Percentiles rank a stretch among this genome's conserved stretches.
phyloP scores from a whole-genome alignment of 35 echinoderm and acorn worm genomes.

The Ophiothrix spiculata region DNA sequence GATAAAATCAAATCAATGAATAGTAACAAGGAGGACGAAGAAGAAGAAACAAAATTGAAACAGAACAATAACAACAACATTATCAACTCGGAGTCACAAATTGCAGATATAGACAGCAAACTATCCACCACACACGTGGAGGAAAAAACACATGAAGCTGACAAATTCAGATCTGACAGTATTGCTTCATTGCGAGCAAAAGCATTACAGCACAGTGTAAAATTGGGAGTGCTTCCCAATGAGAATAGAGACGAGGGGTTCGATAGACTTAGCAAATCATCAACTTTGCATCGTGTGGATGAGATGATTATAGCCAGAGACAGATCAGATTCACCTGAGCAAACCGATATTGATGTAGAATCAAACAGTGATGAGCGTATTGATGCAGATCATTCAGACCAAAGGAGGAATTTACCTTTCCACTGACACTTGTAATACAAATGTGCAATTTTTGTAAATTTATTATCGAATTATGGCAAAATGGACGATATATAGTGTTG shows the following conservation, averaged over 20 bases:
- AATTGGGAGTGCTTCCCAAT: conserved; percentile 5
- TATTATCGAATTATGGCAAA: too few relatives aligned
- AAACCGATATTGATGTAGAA: not conserved
- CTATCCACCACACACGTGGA: not conserved
- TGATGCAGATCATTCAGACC: not conserved
- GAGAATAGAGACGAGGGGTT: not conserved
- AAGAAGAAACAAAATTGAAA: conserved; percentile 1
- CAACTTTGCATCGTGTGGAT: not conserved
- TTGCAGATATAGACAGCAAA: not conserved
- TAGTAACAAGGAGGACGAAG: not conserved
- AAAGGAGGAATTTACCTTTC: not conserved
- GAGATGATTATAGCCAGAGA: not conserved
- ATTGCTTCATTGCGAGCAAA: conserved; percentile 72
- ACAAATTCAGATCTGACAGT: conserved; percentile 63
- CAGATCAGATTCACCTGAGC: not conserved
- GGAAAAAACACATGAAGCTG: conserved; percentile 19
- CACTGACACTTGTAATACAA: conserved; percentile 7
- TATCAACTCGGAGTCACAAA: not conserved
- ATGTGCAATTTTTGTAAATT: too few relatives aligned
- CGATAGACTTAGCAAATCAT: not conserved
- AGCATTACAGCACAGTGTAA: conserved; percentile 59
- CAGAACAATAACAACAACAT: conserved; percentile 13
- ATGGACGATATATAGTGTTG: too few relatives aligned
- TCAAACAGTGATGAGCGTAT: not conserved
- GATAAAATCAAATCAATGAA: conserved; percentile 22